Percentiles rank a stretch among this genome's conserved stretches.
phyloP scores from a whole-genome alignment of 2,797 vertebrate genomes.

The Muscicapa comitata region DNA sequence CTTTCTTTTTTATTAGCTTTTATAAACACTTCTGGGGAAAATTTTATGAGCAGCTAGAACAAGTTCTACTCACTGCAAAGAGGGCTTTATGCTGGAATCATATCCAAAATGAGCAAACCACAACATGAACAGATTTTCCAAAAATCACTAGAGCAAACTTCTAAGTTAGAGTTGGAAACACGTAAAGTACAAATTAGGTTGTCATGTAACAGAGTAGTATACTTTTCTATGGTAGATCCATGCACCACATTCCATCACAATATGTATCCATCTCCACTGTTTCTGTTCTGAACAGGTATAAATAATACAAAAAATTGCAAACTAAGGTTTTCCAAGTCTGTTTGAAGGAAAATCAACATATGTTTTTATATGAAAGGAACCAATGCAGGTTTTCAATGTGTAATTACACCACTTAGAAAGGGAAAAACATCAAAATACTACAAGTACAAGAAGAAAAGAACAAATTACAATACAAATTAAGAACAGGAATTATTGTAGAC shows the following conservation, averaged over 20 bases:
- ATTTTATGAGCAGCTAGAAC: slow-evolving; percentile 78
- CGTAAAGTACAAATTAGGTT: slow-evolving; percentile 31
- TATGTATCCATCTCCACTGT: not conserved
- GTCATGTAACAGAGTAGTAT: not conserved
- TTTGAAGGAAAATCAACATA: not conserved
- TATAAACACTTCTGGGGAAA: slow-evolving; percentile 77
- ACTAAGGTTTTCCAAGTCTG: not conserved
- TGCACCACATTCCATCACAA: not conserved
- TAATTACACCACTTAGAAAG: not conserved
- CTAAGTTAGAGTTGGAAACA: slow-evolving; percentile 6
- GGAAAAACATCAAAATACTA: not conserved
- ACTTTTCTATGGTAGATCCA: not conserved
- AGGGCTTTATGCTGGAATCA: slow-evolving; percentile 63
- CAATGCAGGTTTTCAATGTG: not conserved
- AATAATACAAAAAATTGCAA: not conserved
- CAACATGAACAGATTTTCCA: slow-evolving; percentile 57
- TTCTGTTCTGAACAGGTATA: not conserved
- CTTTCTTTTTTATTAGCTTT: slow-evolving; percentile 78
- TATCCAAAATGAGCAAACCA: slow-evolving; percentile 73
- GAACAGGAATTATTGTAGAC: not conserved
- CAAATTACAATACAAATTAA: not conserved
- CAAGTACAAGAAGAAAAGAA: not conserved
- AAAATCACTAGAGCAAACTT: slow-evolving; percentile 22
- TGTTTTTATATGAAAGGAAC: not conserved
- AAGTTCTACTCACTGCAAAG: slow-evolving; percentile 70